Evolutionary conservation across 2,888 invertebrate genomes (phyloP).

Genomic region (Strigamia maritima): DNA sequence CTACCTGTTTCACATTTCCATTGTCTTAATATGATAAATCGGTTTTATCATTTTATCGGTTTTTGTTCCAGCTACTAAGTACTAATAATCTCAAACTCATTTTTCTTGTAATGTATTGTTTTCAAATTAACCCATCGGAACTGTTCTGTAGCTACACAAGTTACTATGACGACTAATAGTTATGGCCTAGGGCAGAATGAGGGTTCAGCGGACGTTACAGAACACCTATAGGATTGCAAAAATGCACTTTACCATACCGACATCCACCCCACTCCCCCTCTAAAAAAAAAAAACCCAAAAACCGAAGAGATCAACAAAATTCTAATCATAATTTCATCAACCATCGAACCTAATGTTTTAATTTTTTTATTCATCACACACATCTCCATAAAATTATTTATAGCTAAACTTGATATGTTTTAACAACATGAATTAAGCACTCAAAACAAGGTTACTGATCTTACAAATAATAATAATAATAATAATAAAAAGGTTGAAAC

Average conservation of each 20-base stretch:
- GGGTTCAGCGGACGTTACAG: slow-evolving; percentile 18
- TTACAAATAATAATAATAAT: background rate
- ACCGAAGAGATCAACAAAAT: background rate
- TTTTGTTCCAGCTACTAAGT: background rate
- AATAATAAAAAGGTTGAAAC: background rate
- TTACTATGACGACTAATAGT: slow-evolving; percentile 21
- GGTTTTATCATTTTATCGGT: background rate
- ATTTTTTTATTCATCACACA: background rate
- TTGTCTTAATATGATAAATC: background rate
- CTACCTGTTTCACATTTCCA: no score
- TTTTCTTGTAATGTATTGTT: slow-evolving; percentile 17
- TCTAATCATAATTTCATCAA: background rate
- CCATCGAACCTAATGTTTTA: background rate
- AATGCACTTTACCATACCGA: slow-evolving; percentile 16
- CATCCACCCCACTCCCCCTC: no score
- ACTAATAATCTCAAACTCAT: background rate
- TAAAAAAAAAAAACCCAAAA: background rate
- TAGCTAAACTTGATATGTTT: background rate
- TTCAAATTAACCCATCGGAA: slow-evolving; percentile 12
- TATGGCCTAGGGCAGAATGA: slow-evolving; percentile 16
- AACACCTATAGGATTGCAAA: slow-evolving; percentile 3
- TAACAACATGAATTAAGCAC: background rate
- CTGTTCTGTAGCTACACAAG: background rate
- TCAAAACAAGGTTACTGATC: background rate
- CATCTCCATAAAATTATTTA: background rate